Conservation (phyloP, 2,113 vertebrate species). For the Hassar affinis region DNA sequence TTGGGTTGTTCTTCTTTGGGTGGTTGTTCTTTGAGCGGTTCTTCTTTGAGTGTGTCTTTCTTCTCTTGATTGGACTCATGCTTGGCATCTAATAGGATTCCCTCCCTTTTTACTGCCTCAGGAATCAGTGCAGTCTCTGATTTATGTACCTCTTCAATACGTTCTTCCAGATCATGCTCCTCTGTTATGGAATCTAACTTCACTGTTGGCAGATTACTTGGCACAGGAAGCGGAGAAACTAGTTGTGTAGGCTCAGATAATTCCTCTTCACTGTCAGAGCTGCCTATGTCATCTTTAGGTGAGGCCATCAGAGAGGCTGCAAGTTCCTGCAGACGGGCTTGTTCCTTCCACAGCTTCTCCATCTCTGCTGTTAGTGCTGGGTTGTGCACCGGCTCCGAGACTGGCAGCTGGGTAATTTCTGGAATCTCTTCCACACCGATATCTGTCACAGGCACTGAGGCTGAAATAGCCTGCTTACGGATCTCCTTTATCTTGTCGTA, state of each 20-base stretch:
- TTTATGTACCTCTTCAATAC: conserved; percentile 8
- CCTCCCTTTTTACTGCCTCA: conserved; percentile 17
- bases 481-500: conserved; percentile 89
- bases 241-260: neutral
- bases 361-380: conserved; percentile 63
- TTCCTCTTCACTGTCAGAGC: conserved; percentile 56
- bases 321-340: conserved; percentile 75
- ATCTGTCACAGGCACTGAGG: conserved; percentile 48
- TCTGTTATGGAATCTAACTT: conserved; percentile 38
- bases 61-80: conserved; percentile 3
- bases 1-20: neutral
- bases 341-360: conserved; percentile 60
- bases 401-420: conserved; percentile 24
- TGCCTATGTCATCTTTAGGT: conserved; percentile 30
- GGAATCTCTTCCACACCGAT: conserved; percentile 57
- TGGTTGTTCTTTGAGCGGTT: neutral
- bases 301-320: conserved; percentile 71
- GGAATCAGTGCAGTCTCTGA: conserved; percentile 1
- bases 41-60: neutral
- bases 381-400: conserved; percentile 43
- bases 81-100: conserved; percentile 7
- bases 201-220: conserved; percentile 45
- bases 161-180: conserved; percentile 8
- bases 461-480: conserved; percentile 59
- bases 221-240: conserved; percentile 1